These are phyloP conservation scores for Ferdinandea cuprea DNA, from an alignment of 2,888 invertebrate genomes.

Conservation along the genomic window DNA sequence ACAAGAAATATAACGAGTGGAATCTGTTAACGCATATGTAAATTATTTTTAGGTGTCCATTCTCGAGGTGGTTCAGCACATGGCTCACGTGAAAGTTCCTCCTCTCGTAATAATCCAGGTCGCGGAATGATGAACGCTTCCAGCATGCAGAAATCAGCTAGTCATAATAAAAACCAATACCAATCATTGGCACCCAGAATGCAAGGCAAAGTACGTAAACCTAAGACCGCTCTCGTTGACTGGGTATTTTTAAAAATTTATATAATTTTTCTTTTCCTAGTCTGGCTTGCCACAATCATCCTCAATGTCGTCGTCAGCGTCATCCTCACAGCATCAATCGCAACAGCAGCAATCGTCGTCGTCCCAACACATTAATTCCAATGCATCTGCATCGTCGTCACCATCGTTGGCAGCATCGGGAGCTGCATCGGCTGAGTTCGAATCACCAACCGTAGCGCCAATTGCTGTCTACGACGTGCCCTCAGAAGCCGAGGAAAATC, in stretches of 20 bases:
- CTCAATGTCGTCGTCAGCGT: conserved; percentile 40
- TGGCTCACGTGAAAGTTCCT: conserved; percentile 83
- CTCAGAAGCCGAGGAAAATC: conserved; percentile 75
- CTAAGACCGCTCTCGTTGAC: too few relatives aligned
- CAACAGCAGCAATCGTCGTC: conserved; percentile 33
- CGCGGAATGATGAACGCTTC: conserved; percentile 78
- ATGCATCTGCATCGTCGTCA: conserved; percentile 17
- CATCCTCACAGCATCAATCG: conserved; percentile 44
- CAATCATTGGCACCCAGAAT: conserved; percentile 79
- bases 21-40: not conserved
- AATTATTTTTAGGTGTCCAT: conserved; percentile 80
- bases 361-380: conserved; percentile 37
- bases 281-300: conserved; percentile 45
- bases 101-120: conserved; percentile 79
- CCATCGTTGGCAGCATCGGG: conserved; percentile 30
- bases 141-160: conserved; percentile 81
- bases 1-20: too few relatives aligned
- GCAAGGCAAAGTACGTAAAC: conserved; percentile 77
- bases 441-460: conserved; percentile 74
- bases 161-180: conserved; percentile 81
- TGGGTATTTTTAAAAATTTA: not conserved
- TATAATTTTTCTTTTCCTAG: conserved; percentile 6
- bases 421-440: conserved; percentile 34
- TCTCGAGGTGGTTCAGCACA: conserved; percentile 86
- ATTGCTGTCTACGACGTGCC: conserved; percentile 78